Percentiles rank a stretch among this genome's conserved stretches.
Conservation (phyloP, 2,888 invertebrate species). For the Drosophila kanekoi region DNA sequence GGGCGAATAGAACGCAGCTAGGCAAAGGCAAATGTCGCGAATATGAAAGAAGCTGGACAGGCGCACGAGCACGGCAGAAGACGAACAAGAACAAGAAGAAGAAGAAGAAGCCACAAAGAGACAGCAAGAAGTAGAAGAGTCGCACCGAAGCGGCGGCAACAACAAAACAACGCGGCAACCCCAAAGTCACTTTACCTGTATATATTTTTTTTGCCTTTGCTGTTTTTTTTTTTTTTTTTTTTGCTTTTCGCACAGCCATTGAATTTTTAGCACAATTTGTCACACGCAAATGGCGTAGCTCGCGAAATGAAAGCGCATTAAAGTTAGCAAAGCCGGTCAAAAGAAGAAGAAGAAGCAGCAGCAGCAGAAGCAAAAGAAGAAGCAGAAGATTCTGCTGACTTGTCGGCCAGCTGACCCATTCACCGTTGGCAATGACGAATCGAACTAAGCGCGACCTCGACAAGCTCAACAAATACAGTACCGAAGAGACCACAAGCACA, state of each 20-base stretch:
- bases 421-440: slow-evolving; percentile 20
- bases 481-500: background rate
- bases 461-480: slow-evolving; percentile 4
- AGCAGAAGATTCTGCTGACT: slow-evolving; percentile 34
- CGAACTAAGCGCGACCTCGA: slow-evolving; percentile 27
- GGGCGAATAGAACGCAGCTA: slow-evolving; percentile 1
- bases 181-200: slow-evolving; percentile 42
- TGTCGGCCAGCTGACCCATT: slow-evolving; percentile 21
- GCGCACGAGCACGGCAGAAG: background rate
- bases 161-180: slow-evolving; percentile 23
- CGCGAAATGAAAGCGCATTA: slow-evolving; percentile 50
- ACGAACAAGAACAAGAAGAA: slow-evolving; percentile 1
- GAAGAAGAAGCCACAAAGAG: slow-evolving; percentile 2
- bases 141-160: background rate
- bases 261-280: slow-evolving; percentile 62
- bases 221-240: background rate
- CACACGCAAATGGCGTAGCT: slow-evolving; percentile 50
- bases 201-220: slow-evolving; percentile 1
- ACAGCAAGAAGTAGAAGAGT: background rate
- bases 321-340: slow-evolving; percentile 46
- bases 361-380: background rate
- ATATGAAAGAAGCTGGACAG: background rate
- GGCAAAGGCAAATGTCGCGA: slow-evolving; percentile 21
- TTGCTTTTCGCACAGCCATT: slow-evolving; percentile 21
- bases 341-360: slow-evolving; percentile 10